phyloP scores from a whole-genome alignment of 2,888 invertebrate genomes.

The Torymus texanus region DNA sequence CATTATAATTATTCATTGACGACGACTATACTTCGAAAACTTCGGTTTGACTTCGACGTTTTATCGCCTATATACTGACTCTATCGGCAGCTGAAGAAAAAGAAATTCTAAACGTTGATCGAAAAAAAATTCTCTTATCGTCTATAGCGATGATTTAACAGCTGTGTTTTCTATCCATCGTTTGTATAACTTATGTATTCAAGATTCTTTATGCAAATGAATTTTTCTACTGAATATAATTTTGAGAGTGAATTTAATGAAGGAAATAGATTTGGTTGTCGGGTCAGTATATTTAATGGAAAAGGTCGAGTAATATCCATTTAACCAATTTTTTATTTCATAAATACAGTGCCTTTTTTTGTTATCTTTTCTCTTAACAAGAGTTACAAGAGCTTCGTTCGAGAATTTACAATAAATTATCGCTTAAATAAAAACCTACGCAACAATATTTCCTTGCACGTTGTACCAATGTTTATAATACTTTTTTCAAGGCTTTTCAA shows the following conservation, averaged over 20 bases:
- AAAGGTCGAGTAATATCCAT: constrained; percentile 1
- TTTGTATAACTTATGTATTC: too few species aligned
- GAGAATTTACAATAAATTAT: constrained; percentile 25
- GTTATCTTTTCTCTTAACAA: neutral
- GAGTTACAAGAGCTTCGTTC: constrained; percentile 22
- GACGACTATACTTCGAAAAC: too few species aligned
- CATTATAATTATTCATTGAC: too few species aligned
- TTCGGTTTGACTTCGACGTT: too few species aligned
- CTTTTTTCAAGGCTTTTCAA: constrained; percentile 32
- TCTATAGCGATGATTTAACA: too few species aligned
- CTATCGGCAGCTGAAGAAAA: too few species aligned
- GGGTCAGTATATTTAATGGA: neutral
- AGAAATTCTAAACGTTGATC: too few species aligned
- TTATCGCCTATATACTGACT: too few species aligned
- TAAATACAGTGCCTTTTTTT: neutral
- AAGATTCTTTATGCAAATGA: neutral
- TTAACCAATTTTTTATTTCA: constrained; percentile 29
- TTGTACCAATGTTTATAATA: constrained; percentile 36
- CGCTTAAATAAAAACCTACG: constrained; percentile 24
- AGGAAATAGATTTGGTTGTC: neutral
- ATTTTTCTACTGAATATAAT: constrained; percentile 15
- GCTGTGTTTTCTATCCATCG: too few species aligned
- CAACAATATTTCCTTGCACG: constrained; percentile 7
- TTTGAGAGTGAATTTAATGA: neutral
- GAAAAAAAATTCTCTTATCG: too few species aligned